Conservation (phyloP, 1,140 invertebrate species). For the Carcinoscorpius rotundicauda region DNA sequence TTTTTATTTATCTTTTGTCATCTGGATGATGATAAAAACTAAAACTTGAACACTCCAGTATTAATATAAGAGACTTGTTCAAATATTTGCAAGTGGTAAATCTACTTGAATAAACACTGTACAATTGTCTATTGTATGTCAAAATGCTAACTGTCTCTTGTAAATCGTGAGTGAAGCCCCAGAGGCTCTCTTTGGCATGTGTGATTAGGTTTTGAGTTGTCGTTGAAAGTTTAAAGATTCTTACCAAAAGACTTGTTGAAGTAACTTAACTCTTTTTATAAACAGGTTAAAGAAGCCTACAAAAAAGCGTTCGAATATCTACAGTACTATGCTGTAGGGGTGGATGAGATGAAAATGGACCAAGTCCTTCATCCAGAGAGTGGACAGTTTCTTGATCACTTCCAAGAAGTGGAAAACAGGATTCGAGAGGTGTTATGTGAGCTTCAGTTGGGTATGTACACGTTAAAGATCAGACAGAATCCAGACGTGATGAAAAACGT, state of each 20-base stretch:
- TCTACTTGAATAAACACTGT: too few species aligned
- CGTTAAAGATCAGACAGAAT: slow-evolving; percentile 37
- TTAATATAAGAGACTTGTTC: too few species aligned
- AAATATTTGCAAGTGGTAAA: too few species aligned
- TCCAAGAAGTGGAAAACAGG: slow-evolving; percentile 42
- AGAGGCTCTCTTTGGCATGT: too few species aligned
- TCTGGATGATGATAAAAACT: too few species aligned
- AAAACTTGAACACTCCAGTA: too few species aligned
- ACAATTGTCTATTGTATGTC: too few species aligned
- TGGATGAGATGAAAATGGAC: slow-evolving; percentile 52
- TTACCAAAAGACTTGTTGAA: slow-evolving; percentile 3
- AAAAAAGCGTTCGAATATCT: slow-evolving; percentile 44
- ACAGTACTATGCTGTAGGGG: slow-evolving; percentile 49
- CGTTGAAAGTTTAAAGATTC: not conserved
- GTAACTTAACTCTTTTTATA: slow-evolving; percentile 8
- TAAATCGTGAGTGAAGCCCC: too few species aligned
- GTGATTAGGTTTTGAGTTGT: not conserved
- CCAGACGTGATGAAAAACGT: slow-evolving; percentile 41
- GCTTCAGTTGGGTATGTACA: slow-evolving; percentile 43
- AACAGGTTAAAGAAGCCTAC: slow-evolving; percentile 33
- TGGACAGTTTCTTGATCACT: slow-evolving; percentile 39
- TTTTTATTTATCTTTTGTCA: too few species aligned
- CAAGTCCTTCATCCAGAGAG: slow-evolving; percentile 36
- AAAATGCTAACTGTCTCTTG: too few species aligned
- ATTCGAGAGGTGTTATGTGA: slow-evolving; percentile 46